A percentile compares a stretch with the other conserved stretches of the same genome.
Conservation (phyloP, 2,797 vertebrate species). For the Rhinichthys osculus region DNA sequence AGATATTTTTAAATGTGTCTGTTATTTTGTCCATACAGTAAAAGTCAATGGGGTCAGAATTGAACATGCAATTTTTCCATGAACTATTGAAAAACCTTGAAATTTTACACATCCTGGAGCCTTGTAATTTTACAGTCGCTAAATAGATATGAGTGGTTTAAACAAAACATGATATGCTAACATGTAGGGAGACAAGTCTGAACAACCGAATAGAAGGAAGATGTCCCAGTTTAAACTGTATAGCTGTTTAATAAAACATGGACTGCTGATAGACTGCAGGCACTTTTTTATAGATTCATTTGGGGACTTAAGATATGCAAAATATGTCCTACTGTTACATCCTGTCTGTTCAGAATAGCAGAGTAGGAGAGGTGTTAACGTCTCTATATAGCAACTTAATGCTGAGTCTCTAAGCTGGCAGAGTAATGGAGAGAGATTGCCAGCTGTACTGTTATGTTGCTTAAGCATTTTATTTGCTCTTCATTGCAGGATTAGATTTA, state of each 20-base stretch:
- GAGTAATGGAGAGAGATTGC: conserved; percentile 27
- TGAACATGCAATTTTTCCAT: neutral
- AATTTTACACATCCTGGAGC: neutral
- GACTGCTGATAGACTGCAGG: conserved; percentile 37
- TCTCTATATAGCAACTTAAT: conserved; percentile 24
- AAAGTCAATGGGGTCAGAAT: neutral
- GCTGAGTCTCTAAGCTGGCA: conserved; percentile 42
- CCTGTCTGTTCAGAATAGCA: conserved; percentile 28
- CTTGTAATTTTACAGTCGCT: neutral
- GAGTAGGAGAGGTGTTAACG: conserved; percentile 35
- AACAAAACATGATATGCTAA: neutral
- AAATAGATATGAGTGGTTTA: conserved; percentile 17
- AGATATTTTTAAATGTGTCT: neutral
- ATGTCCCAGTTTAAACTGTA: conserved; percentile 35
- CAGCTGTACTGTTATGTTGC: conserved; percentile 32
- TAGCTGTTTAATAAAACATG: conserved; percentile 44
- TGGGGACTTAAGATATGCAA: conserved; percentile 44
- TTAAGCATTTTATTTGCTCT: conserved; percentile 49
- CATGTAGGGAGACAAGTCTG: neutral
- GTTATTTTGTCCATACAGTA: neutral
- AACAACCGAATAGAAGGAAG: conserved; percentile 15
- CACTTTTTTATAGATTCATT: conserved; percentile 45
- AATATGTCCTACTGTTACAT: conserved; percentile 35
- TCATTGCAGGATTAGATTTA: conserved; percentile 46
- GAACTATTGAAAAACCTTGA: neutral